A percentile compares a stretch with the other conserved stretches of the same genome.
Conservation (phyloP, 2,888 invertebrate species). For the Ametastegia equiseti region DNA sequence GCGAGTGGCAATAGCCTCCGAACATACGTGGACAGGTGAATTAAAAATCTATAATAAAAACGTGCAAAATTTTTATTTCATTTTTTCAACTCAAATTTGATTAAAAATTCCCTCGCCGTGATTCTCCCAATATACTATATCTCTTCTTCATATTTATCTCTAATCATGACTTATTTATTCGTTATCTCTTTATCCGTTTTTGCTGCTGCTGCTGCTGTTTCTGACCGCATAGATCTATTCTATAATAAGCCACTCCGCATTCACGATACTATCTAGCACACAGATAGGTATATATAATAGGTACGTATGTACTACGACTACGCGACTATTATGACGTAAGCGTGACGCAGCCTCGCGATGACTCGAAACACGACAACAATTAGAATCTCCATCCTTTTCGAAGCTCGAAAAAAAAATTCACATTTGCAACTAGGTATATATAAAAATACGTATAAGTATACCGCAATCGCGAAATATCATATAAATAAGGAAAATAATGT, state of each 20-base stretch:
- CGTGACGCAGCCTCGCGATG: conserved; percentile 12
- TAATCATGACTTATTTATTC: too few species aligned
- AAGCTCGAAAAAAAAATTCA: neutral
- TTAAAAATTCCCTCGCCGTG: too few species aligned
- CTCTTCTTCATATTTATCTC: too few species aligned
- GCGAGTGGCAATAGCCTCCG: conserved; percentile 23
- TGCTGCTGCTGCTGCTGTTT: too few species aligned
- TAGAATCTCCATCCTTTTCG: neutral
- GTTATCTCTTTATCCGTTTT: too few species aligned
- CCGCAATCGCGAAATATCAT: too few species aligned
- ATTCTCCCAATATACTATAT: too few species aligned
- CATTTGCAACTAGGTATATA: neutral
- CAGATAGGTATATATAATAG: neutral
- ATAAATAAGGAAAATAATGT: too few species aligned
- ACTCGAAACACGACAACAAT: neutral
- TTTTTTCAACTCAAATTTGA: too few species aligned
- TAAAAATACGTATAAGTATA: neutral
- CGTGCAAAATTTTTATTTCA: neutral
- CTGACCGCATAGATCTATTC: neutral
- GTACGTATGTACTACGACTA: neutral
- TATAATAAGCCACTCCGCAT: neutral
- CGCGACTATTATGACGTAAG: conserved; percentile 9
- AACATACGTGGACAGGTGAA: neutral
- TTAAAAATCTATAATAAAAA: neutral
- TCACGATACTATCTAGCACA: neutral